These are phyloP conservation scores for Alces alces DNA, from an alignment of 2,113 vertebrate species.

Conservation along the genomic window DNA sequence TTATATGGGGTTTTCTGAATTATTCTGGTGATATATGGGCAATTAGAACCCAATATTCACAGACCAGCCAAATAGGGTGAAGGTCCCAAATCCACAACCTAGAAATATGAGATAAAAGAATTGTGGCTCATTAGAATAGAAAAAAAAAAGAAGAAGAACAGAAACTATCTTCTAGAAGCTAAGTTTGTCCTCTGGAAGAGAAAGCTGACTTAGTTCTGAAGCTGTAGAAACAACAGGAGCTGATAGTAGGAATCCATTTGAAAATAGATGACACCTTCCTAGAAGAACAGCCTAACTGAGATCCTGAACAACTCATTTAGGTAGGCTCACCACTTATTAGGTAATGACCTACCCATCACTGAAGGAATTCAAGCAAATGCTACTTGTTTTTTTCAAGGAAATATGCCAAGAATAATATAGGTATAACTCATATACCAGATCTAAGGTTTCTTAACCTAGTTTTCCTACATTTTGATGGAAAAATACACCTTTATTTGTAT, in stretches of 20 bases:
- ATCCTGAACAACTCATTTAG: neutral
- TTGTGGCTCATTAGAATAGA: neutral
- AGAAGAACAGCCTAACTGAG: neutral
- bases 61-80: neutral
- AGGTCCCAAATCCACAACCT: neutral
- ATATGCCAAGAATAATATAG: neutral
- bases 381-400: neutral
- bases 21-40: neutral
- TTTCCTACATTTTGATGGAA: neutral
- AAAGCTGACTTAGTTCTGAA: neutral
- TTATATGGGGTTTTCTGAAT: neutral
- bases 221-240: neutral
- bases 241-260: neutral
- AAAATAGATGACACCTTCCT: neutral
- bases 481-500: neutral
- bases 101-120: neutral
- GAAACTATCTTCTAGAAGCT: neutral
- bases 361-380: neutral
- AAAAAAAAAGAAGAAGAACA: neutral
- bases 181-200: neutral
- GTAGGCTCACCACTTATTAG: neutral
- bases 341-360: neutral
- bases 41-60: neutral
- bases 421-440: neutral
- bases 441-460: neutral